Base-by-base conservation (phyloP, 2,888 invertebrate genomes). In the Phrixothrix hirtus region DNA sequence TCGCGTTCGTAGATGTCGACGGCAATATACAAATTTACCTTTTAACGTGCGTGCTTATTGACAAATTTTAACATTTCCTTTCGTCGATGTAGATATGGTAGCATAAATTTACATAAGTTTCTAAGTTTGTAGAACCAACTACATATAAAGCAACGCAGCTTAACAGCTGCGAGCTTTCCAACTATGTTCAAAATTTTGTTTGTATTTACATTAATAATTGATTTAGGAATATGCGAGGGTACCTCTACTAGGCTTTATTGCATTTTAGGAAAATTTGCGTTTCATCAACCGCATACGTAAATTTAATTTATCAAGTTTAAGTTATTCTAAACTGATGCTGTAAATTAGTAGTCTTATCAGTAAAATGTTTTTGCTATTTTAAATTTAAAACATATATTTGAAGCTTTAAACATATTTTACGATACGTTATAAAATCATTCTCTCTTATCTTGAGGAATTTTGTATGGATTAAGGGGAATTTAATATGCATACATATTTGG, bases 51-150 rank as follows among this genome's bases (percentile, higher is more conserved):
- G 27, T 38, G 25, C 39, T 47, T 38, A 39, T 37, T 21, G 25
- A 34, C 30, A 47, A 47, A 47, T 47, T 47, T 47, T 47, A 47
- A 47, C 47, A 26, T 47, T 47, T 47, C 47, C 47, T 47, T 45
- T 47, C 47, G 47, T 37, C 39, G 16, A 38, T 47, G 47, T 37
- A 47, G 41, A 47, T 37, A 38, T 38, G 39, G 31, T 38, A 26
- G 47, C 38, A 47, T 47, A 47, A 47, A 47, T 47, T 47, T 47
- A 47, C 47, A 47, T 47, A 47, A 47, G 47, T 47, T 45, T 38
- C 38, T 38, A 37, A 47, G 47, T 47, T 47, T 37, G 47, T 30
- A 32, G 37, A 38, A 35, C 11, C 39, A 34, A 41, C 48, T 48
- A 48, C 35, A 48, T 48, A 32, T 30, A 26, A 41, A 47, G 39